Evolutionary conservation across 2,888 invertebrate species (phyloP), one percentile per base, ranked within the genome.

Genomic region (Biston stratarius): DNA sequence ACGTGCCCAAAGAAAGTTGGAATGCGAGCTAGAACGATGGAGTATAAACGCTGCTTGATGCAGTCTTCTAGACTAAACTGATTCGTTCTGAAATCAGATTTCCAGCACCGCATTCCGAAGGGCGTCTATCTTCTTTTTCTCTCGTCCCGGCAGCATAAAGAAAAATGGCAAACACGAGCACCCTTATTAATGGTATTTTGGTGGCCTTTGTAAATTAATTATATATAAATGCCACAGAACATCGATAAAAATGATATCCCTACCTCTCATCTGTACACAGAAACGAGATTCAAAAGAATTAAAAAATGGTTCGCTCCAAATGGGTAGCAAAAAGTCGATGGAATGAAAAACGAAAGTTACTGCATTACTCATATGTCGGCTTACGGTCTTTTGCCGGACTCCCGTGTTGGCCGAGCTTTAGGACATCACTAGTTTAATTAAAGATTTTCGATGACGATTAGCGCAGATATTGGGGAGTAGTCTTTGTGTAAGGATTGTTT

Each of bases 251-350:
- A 47, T 64, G 14, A 0, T n/a, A 14, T 51, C 44, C 44, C 67
- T 60, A 64, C 58, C 51, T 66, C 58, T 67, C 57, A 53, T 49
- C 49, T 60, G 64, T 58, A 67, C 69, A 72, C 70, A 69, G 71
- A 68, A 67, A 56, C 67, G 66, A 75, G 78, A 82, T 83, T 83
- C 81, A 87, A 86, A 88, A 87, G 86, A 88, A 87, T 88, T 85
- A 86, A 88, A 88, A 88, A 88, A 82, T 80, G 77, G 78, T 77
- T 74, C 78, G 67, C 75, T 77, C 82, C 82, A 85, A 87, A 88
- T 88, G 87, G 87, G 84, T 81, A 82, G 83, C 80, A 86, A 87
- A 87, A 87, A 86, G 84, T 76, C 78, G 72, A 78, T 69, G 66
- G 64, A 60, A 69, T 49, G 58, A 60, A 69, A 70, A 70, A 66